Conservation (phyloP, 2,888 invertebrate genomes). For the Mythimna lalbum region DNA sequence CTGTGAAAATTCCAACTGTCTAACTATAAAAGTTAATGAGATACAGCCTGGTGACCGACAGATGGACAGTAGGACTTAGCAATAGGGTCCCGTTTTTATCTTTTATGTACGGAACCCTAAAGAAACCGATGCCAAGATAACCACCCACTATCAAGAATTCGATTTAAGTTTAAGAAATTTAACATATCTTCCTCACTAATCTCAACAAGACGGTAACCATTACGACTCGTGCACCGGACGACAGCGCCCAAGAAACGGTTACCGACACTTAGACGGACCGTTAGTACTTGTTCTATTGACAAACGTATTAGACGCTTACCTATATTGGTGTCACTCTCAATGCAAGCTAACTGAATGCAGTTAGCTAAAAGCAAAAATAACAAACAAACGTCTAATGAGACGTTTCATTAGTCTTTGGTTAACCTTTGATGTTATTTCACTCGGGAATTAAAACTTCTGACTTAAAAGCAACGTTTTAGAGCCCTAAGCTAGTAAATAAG, state of each 20-base stretch:
- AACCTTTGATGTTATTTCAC: not conserved
- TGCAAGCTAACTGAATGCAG: slow-evolving; percentile 17
- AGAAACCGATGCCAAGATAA: slow-evolving; percentile 25
- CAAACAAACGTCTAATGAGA: too few relatives aligned
- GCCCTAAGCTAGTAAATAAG: too few relatives aligned
- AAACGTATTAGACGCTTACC: slow-evolving; percentile 6
- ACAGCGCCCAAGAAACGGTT: slow-evolving; percentile 35
- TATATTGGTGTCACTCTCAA: slow-evolving; percentile 11
- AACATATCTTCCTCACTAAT: slow-evolving; percentile 51
- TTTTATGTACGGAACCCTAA: not conserved
- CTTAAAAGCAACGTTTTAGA: too few relatives aligned
- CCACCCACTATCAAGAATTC: slow-evolving; percentile 10
- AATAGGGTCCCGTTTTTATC: too few relatives aligned
- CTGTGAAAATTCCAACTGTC: too few relatives aligned
- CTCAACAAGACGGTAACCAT: slow-evolving; percentile 13
- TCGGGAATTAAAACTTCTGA: too few relatives aligned
- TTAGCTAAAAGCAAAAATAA: too few relatives aligned
- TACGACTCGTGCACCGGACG: not conserved
- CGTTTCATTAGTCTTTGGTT: too few relatives aligned
- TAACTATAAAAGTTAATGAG: too few relatives aligned
- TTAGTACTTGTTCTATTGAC: slow-evolving; percentile 50
- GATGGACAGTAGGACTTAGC: too few relatives aligned
- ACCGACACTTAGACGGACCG: slow-evolving; percentile 40
- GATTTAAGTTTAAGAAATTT: slow-evolving; percentile 29
- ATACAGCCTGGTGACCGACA: too few relatives aligned